These are phyloP conservation scores for Sinelater perroti DNA, from an alignment of 2,888 invertebrate species.

Conservation along the genomic window DNA sequence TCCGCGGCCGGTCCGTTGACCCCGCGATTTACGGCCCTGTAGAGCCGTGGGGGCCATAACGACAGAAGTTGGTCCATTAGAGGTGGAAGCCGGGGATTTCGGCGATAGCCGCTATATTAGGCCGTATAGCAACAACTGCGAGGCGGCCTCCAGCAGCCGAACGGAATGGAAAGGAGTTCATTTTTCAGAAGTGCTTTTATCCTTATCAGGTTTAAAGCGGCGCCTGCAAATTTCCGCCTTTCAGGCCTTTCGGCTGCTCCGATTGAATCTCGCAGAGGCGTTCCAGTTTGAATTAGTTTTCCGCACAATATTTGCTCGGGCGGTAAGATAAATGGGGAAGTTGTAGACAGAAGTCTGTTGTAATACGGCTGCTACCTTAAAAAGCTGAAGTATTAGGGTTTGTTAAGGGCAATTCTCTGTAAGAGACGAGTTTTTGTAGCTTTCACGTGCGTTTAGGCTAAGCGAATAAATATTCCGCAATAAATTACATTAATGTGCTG, in stretches of 20 bases:
- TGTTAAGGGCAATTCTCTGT: too few species aligned
- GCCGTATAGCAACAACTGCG: not conserved
- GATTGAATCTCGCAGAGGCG: not conserved
- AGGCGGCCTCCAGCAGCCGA: not conserved
- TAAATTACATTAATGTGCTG: not conserved
- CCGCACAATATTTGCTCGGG: slow-evolving; percentile 1
- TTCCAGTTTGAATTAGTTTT: slow-evolving; percentile 8
- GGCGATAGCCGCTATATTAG: not conserved
- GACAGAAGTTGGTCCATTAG: not conserved
- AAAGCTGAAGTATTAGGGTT: too few species aligned
- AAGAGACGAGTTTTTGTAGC: too few species aligned
- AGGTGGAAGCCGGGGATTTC: not conserved
- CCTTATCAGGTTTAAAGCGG: not conserved
- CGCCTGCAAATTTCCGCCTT: slow-evolving; percentile 8
- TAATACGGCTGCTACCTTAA: too few species aligned
- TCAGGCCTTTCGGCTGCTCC: not conserved
- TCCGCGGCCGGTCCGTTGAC: not conserved
- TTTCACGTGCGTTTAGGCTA: not conserved
- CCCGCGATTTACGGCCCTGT: not conserved
- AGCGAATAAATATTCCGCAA: not conserved
- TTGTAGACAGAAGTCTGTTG: too few species aligned
- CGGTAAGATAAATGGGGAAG: not conserved
- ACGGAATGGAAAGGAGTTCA: not conserved
- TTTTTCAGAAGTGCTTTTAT: not conserved
- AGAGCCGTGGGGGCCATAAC: not conserved